Evolutionary conservation across 2,888 invertebrate species (phyloP).

Genomic region (Eupelmus urozonus): DNA sequence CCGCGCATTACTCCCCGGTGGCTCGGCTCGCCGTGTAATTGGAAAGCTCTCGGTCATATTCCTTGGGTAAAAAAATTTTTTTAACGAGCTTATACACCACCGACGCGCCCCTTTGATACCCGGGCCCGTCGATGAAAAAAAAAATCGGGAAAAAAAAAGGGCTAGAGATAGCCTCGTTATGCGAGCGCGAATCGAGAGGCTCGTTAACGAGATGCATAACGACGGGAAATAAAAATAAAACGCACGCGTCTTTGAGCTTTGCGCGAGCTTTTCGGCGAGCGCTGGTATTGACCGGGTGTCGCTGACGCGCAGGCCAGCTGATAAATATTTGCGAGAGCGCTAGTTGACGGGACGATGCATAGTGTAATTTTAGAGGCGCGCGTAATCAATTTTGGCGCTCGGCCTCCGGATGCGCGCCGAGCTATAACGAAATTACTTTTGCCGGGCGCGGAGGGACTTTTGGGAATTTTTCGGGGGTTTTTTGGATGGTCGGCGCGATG

Average conservation of each 20-base stretch:
- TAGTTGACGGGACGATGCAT: too few relatives aligned
- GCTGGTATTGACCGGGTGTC: too few relatives aligned
- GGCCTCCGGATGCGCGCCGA: too few relatives aligned
- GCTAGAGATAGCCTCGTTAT: constrained; percentile 37
- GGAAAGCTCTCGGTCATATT: constrained; percentile 36
- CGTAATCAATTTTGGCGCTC: too few relatives aligned
- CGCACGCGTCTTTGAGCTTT: constrained; percentile 34
- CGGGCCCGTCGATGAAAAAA: constrained; percentile 11
- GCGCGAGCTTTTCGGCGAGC: constrained; percentile 6
- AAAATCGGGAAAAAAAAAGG: constrained; percentile 6
- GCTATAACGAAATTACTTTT: too few relatives aligned
- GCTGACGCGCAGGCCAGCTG: too few relatives aligned
- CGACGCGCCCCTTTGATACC: constrained; percentile 36
- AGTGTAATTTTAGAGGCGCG: too few relatives aligned
- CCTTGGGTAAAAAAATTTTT: constrained; percentile 40
- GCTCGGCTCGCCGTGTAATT: constrained; percentile 28
- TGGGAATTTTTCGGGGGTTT: too few relatives aligned
- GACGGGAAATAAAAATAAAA: constrained; percentile 14
- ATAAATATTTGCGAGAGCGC: constrained; percentile 47
- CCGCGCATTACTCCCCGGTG: constrained; percentile 15
- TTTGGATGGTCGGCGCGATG: too few relatives aligned
- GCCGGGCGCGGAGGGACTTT: too few relatives aligned
- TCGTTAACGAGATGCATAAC: constrained; percentile 59
- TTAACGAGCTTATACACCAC: constrained; percentile 48
- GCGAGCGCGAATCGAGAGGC: constrained; percentile 54